Percentiles rank a stretch among this genome's conserved stretches.
Evolutionary conservation across 2,888 invertebrate genomes (phyloP).

Genomic region (Timandra comae): DNA sequence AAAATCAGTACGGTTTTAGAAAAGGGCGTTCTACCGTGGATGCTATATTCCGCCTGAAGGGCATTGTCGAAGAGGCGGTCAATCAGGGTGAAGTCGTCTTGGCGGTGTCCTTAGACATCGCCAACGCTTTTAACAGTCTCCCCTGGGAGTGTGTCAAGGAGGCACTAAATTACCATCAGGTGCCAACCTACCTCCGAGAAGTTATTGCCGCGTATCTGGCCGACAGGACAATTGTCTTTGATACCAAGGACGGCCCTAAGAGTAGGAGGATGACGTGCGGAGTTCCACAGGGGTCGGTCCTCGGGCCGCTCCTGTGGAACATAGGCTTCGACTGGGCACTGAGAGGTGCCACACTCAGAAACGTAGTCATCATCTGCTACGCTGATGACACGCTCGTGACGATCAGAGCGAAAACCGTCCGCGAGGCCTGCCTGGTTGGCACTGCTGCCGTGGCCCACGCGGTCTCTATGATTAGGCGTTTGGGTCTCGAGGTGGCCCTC

Average conservation of each 20-base stretch:
- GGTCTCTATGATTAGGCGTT: neutral
- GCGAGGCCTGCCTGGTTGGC: neutral
- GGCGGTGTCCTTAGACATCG: neutral
- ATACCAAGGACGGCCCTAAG: neutral
- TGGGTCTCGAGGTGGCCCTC: neutral
- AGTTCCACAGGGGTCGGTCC: constrained; percentile 10
- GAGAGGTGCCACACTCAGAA: neutral
- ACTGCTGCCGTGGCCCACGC: too few species aligned
- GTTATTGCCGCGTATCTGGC: neutral
- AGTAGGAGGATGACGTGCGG: neutral
- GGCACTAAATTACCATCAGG: neutral
- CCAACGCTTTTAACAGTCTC: neutral
- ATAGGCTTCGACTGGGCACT: neutral
- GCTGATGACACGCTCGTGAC: neutral
- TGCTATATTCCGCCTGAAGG: neutral
- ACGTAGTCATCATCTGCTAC: neutral
- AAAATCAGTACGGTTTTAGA: constrained; percentile 1
- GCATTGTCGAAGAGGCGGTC: too few species aligned
- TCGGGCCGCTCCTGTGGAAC: constrained; percentile 2
- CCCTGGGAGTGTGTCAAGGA: neutral
- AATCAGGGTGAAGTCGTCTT: neutral
- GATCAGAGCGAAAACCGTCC: neutral
- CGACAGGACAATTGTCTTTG: neutral
- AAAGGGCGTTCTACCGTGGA: neutral
- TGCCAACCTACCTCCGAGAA: neutral